Conservation (phyloP, 2,888 invertebrate species). For the Falcaria lacertinaria region DNA sequence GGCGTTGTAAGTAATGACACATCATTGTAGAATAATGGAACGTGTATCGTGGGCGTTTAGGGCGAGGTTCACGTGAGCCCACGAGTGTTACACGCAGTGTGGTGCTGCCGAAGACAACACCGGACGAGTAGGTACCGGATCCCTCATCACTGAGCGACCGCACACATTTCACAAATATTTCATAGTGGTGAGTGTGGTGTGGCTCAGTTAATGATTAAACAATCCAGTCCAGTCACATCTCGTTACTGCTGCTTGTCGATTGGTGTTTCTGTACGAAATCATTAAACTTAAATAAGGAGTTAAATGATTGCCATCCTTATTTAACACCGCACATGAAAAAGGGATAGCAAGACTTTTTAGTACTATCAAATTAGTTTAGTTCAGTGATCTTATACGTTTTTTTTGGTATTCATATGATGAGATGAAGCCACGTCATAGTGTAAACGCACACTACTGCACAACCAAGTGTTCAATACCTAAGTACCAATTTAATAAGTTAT, state of each 20-base stretch:
- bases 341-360: too few species aligned
- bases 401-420: too few species aligned
- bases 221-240: constrained; percentile 14
- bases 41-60: constrained; percentile 36
- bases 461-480: not conserved
- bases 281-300: too few species aligned
- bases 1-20: constrained; percentile 60
- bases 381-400: too few species aligned
- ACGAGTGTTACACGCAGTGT: constrained; percentile 47
- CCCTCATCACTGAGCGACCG: constrained; percentile 66
- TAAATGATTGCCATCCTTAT: too few species aligned
- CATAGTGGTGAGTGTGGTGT: constrained; percentile 28
- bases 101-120: constrained; percentile 72
- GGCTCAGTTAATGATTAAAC: constrained; percentile 31
- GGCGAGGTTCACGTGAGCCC: constrained; percentile 42
- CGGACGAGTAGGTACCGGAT: constrained; percentile 58
- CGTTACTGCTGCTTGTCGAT: not conserved
- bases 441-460: not conserved
- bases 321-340: too few species aligned
- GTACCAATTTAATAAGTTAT: too few species aligned
- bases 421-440: too few species aligned
- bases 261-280: constrained; percentile 16
- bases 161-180: constrained; percentile 52
- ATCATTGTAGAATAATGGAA: constrained; percentile 43
- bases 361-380: too few species aligned